Percentiles rank a stretch among this genome's conserved stretches.
These are phyloP conservation scores for Hystrix cristata DNA, from an alignment of 2,113 vertebrate genomes.

Conservation along the genomic window DNA sequence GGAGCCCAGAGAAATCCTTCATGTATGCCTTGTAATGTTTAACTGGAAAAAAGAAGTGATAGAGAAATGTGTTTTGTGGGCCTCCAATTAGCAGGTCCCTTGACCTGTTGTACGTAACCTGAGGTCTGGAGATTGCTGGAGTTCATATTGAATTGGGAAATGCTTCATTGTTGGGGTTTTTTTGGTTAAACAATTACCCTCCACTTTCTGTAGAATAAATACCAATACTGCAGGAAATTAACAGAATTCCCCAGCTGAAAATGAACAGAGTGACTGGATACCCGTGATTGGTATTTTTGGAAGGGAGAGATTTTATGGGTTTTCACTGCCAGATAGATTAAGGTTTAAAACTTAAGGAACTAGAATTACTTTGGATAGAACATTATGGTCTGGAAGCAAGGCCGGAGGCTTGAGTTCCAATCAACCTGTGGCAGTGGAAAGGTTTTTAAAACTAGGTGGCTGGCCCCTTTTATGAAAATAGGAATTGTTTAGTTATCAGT, in stretches of 20 bases:
- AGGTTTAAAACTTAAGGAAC: not conserved
- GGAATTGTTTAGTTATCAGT: not conserved
- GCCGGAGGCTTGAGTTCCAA: not conserved
- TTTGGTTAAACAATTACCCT: not conserved
- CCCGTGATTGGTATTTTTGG: not conserved
- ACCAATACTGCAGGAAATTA: not conserved
- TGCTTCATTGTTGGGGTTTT: accelerated
- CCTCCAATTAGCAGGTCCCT: conserved; percentile 53
- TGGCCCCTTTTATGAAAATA: not conserved
- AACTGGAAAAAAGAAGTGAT: conserved; percentile 69
- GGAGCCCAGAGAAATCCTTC: conserved; percentile 72
- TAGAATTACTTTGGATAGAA: not conserved
- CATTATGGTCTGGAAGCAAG: not conserved
- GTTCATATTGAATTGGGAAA: not conserved
- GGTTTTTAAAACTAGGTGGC: not conserved
- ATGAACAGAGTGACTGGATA: not conserved
- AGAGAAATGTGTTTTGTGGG: conserved; percentile 59
- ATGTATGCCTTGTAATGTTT: conserved; percentile 68
- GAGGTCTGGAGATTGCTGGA: not conserved
- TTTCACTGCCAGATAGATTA: not conserved
- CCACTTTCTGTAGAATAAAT: not conserved
- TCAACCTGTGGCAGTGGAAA: not conserved
- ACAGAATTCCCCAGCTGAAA: not conserved
- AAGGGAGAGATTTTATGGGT: not conserved
- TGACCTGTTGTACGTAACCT: conserved; percentile 45